Base-by-base conservation (phyloP, 2,797 vertebrate genomes). In the Chrosomus eos region DNA sequence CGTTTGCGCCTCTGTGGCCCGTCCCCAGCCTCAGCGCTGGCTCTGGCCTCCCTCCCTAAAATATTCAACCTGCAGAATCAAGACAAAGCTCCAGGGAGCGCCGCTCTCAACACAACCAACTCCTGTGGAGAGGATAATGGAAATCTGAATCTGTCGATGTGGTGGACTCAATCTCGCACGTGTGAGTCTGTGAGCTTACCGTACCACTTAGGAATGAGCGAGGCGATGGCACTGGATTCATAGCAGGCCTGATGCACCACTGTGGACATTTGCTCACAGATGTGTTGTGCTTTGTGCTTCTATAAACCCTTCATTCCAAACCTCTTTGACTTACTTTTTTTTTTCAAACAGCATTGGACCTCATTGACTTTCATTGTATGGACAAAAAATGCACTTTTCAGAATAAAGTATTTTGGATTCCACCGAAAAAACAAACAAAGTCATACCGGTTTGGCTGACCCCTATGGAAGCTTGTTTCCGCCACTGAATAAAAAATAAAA, bases 1-100 rank as follows among this genome's bases (percentile, higher is more conserved):
- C 96, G 95, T 86, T 95, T 90, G n/a, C 94, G 95, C n/a, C 97
- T 85, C 43, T 28, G 85, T 85, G 13, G 18, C 48, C 16, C 73
- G 80, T 89, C 18, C 28, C 84, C 4, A 86, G 92, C 88, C 53
- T 72, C 84, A 0, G 84, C 81, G 0, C 81, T 81, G 40, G 84
- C 84, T 4, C 70, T 88, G 13, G 86, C 86, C 10, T 87, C 86
- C 2, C 86, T 87, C 28, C 86, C 86, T 0, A 87, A 84, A 81
- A 81, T 84, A 83, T 87, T 87, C 51, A 26, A 60, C 71, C 18
- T 87, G 18, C 83, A 80, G 68, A 85, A 62, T 51, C 68, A 85
- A 40, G 55, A 85, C 19, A 80, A 80, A 66, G 23, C 66, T 58
- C 73, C 67, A 45, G 43, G 3, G 13, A 43, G 7, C 0, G 0